Evolutionary conservation across 2,888 invertebrate species (phyloP), one percentile per base, ranked within the genome.

Genomic region (Bimastos eiseni): DNA sequence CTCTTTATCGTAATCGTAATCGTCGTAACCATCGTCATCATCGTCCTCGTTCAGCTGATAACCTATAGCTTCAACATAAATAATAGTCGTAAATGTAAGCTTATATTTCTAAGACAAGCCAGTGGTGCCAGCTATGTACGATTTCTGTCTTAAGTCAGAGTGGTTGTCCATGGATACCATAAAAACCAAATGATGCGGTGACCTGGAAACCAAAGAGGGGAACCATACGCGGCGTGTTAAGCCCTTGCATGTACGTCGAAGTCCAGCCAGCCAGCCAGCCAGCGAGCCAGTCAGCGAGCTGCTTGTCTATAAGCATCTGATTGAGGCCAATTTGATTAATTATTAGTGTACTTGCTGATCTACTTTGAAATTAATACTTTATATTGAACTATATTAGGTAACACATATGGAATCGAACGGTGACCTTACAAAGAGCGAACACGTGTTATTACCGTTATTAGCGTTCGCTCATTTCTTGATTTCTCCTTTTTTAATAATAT

Each of bases 11-110:
- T 86, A 34, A 24, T 86, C 37, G 86, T 34, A 36, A 34, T 36
- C 84, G 84, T 84, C 86, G 86, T 86, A 19, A 33, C n/a, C 34
- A 8, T 86, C 86, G 86, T 86, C 34, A 19, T 86, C 86, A 86
- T 86, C 86, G 86, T 86, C 34, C 36, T 86, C 34, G n/a, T 86
- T 86, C 86, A 34, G 36, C 37, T 86, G 86, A 37, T 86, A 36
- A 24, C 86, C 86, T 34, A 36, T 36, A 17, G 37, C 86, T 70
- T n/a, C n/a, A 70, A 70, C 24, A 30, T n/a, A n/a, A 8, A 49
- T 24, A 49, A 4, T 21, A 49, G 17, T 44, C 44, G 13, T 44
- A 44, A 44, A 44, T 19, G 70, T 70, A 70, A 70, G n/a, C 11
- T 30, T 5, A n/a, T n/a, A 70, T n/a, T 70, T 49, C 49, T 24